Percentiles rank a stretch among this genome's conserved stretches.
These are phyloP conservation scores for Calliopum simillimum DNA, from an alignment of 2,888 invertebrate species.

Conservation along the genomic window DNA sequence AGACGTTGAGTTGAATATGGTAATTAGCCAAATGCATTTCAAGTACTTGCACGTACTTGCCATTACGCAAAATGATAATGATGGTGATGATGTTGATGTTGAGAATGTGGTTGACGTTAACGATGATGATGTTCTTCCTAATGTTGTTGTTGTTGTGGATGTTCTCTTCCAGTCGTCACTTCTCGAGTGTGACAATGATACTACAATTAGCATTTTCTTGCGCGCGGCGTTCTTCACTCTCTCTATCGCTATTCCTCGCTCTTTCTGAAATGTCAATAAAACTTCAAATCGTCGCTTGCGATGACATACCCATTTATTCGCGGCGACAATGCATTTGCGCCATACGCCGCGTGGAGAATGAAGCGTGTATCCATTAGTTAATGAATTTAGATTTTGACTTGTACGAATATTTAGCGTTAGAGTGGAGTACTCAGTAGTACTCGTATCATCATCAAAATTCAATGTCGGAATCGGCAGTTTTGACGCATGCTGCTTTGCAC, in stretches of 20 bases:
- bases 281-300: not conserved
- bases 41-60: slow-evolving; percentile 49
- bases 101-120: slow-evolving; percentile 21
- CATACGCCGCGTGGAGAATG: too few species aligned
- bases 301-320: too few species aligned
- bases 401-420: not conserved
- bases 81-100: slow-evolving; percentile 8
- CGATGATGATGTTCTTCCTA: slow-evolving; percentile 8
- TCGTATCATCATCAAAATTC: slow-evolving; percentile 23
- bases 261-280: slow-evolving; percentile 12
- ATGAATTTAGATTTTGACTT: too few species aligned
- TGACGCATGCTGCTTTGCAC: slow-evolving; percentile 26
- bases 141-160: slow-evolving; percentile 12
- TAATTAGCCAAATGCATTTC: slow-evolving; percentile 64
- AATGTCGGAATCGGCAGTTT: slow-evolving; percentile 26
- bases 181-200: not conserved
- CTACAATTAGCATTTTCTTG: slow-evolving; percentile 32
- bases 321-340: too few species aligned
- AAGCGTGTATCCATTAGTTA: too few species aligned
- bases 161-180: not conserved
- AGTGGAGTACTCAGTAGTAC: too few species aligned
- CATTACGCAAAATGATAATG: slow-evolving; percentile 18
- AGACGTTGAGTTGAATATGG: slow-evolving; percentile 54
- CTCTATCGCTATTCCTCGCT: slow-evolving; percentile 8
- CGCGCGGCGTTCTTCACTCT: not conserved